Evolutionary conservation across 2,113 vertebrate genomes (phyloP).

Genomic region (Pelecanus crispus): DNA sequence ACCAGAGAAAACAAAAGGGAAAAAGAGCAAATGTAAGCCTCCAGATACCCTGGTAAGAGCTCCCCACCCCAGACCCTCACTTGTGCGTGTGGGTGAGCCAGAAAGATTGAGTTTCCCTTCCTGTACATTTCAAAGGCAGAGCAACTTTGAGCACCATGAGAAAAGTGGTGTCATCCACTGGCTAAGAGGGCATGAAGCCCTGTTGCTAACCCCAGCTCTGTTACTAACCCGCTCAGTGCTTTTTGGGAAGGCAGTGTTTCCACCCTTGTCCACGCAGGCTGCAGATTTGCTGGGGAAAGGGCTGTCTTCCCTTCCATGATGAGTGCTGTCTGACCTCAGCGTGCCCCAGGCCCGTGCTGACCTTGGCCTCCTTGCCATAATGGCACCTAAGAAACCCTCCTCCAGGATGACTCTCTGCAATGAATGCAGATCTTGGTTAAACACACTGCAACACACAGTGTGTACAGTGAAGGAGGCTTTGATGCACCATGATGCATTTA

Average conservation of each 20-base stretch:
- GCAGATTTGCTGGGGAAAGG: background rate
- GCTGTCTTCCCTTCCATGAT: background rate
- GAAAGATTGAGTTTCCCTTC: background rate
- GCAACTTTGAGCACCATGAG: background rate
- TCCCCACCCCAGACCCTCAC: background rate
- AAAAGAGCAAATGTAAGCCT: background rate
- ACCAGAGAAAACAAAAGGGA: background rate
- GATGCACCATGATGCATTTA: background rate
- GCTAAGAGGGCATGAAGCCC: background rate
- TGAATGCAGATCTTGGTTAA: background rate
- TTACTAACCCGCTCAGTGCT: background rate
- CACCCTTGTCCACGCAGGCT: background rate
- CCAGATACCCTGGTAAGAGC: background rate
- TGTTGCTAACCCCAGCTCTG: background rate
- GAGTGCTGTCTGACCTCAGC: background rate
- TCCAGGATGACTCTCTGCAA: background rate
- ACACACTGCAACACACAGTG: background rate
- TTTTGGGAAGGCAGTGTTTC: background rate
- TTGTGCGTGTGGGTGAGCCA: rapidly evolving
- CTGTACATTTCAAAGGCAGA: background rate
- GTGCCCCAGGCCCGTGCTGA: background rate
- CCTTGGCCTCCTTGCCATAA: background rate
- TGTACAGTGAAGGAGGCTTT: background rate
- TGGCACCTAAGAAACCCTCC: background rate
- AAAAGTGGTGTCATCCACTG: background rate